A percentile compares a stretch with the other conserved stretches of the same genome.
phyloP scores from a whole-genome alignment of 2,113 vertebrate genomes.

The Prochilodus magdalenae region DNA sequence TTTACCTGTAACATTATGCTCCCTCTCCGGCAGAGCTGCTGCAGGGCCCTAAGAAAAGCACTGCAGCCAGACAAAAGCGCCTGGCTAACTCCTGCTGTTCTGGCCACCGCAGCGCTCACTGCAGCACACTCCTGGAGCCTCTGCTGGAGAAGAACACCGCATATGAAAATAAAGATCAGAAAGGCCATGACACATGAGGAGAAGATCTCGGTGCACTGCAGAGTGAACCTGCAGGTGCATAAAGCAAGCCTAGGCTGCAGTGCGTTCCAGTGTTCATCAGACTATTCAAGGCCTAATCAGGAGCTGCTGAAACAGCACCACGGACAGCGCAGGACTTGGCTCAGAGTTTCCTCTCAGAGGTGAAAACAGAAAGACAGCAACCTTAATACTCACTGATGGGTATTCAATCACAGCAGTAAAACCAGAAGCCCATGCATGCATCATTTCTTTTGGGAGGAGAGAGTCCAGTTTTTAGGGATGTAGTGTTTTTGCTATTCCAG shows the following conservation, averaged over 20 bases:
- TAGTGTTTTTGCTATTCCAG: too few relatives aligned
- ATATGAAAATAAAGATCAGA: constrained; percentile 9
- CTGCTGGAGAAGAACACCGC: background rate
- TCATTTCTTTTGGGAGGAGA: background rate
- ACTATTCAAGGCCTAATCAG: background rate
- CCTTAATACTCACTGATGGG: too few relatives aligned
- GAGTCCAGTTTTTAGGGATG: too few relatives aligned
- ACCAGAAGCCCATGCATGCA: background rate
- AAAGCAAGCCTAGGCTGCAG: background rate
- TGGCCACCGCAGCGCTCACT: background rate
- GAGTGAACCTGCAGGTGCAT: background rate
- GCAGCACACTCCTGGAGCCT: background rate
- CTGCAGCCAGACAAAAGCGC: constrained; percentile 1
- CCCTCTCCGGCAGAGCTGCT: background rate
- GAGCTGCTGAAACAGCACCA: background rate
- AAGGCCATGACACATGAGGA: constrained; percentile 3
- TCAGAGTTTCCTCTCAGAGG: background rate
- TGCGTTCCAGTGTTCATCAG: background rate
- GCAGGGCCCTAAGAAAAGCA: background rate
- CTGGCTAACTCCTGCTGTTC: background rate
- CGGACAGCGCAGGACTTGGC: background rate
- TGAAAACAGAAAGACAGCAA: background rate
- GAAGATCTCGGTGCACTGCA: background rate
- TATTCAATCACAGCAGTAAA: background rate
- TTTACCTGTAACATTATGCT: constrained; percentile 21